A percentile compares a stretch with the other conserved stretches of the same genome.
phyloP scores from a whole-genome alignment of 2,888 invertebrate genomes.

The Dicranocentrus wangi region DNA sequence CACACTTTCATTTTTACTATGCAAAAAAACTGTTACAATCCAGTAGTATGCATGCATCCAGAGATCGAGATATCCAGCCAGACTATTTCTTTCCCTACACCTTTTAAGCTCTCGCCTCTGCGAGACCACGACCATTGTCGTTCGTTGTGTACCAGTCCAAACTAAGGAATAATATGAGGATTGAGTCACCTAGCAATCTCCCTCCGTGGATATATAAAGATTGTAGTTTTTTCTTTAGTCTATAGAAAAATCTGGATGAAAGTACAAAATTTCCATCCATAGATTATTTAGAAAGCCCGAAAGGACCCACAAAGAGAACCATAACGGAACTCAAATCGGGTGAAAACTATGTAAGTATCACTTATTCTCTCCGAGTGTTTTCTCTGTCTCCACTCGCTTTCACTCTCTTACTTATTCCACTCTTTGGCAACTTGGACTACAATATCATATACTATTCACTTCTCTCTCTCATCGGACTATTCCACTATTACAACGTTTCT shows the following conservation, averaged over 20 bases:
- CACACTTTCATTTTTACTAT: no score
- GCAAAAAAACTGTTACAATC: no score
- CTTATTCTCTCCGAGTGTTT: conserved; percentile 38
- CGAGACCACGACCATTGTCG: no score
- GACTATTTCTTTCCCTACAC: no score
- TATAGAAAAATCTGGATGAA: conserved; percentile 57
- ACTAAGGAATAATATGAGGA: no score
- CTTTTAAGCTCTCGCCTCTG: no score
- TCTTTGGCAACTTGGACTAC: conserved; percentile 64
- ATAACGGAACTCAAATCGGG: conserved; percentile 64
- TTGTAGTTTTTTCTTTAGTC: no score
- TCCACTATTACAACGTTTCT: conserved; percentile 53
- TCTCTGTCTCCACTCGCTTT: conserved; percentile 43
- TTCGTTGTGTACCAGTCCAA: no score
- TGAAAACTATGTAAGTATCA: conserved; percentile 63
- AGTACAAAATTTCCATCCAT: conserved; percentile 58
- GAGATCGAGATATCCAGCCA: no score
- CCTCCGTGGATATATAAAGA: no score
- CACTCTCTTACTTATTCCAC: conserved; percentile 63
- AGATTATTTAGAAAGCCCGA: conserved; percentile 65
- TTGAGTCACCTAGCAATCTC: no score
- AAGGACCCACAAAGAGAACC: conserved; percentile 59
- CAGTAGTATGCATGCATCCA: no score
- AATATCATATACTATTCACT: conserved; percentile 64
- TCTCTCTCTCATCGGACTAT: conserved; percentile 58